Percentiles rank a stretch among this genome's conserved stretches.
Evolutionary conservation across 2,113 vertebrate genomes (phyloP).

Genomic region (Pseudonaja textilis): DNA sequence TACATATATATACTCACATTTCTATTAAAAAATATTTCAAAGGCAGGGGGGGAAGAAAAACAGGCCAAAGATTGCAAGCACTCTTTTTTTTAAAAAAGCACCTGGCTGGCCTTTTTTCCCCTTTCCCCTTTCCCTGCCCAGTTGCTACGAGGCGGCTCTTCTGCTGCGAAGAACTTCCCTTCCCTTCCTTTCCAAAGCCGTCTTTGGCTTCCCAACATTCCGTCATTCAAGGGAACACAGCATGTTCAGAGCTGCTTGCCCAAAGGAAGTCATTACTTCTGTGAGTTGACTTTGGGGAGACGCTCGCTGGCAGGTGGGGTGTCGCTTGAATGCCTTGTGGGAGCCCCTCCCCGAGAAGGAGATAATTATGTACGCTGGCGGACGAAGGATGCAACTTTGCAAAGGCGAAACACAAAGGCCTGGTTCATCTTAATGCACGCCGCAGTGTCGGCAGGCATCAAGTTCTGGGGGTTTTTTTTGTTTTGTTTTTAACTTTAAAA

Average conservation of each 20-base stretch:
- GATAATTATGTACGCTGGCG: not conserved
- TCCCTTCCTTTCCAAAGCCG: not conserved
- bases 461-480: not conserved
- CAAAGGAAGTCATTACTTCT: constrained; percentile 14
- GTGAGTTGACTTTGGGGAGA: constrained; percentile 3
- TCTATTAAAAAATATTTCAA: not conserved
- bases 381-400: not conserved
- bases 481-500: not conserved
- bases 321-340: not conserved
- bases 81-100: not conserved
- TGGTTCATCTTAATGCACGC: not conserved
- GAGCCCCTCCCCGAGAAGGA: not conserved
- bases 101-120: not conserved
- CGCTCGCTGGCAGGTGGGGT: not conserved
- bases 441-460: not conserved
- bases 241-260: not conserved
- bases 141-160: constrained; percentile 12
- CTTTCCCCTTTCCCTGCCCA: not conserved
- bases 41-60: not conserved
- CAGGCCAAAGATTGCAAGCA: not conserved
- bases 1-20: not conserved
- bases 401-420: not conserved
- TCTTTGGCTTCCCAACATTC: constrained; percentile 23
- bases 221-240: constrained; percentile 20
- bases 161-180: not conserved